These are phyloP conservation scores for Megalops cyprinoides DNA, from an alignment of 2,797 vertebrate genomes.

Conservation along the genomic window DNA sequence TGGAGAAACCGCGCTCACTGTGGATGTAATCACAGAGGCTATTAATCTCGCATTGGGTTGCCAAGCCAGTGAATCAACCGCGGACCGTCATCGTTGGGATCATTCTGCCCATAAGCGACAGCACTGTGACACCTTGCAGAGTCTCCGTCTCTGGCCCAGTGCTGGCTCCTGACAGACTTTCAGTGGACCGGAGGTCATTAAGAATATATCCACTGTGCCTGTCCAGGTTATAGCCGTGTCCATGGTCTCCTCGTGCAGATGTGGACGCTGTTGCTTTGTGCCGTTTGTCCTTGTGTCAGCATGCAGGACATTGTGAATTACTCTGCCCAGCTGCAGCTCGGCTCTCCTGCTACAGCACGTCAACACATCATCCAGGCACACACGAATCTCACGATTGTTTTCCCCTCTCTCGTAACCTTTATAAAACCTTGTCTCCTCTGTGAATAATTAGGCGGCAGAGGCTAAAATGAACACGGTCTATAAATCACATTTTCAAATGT, in stretches of 20 bases:
- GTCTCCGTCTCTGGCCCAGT: slow-evolving; percentile 29
- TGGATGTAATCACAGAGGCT: slow-evolving; percentile 48
- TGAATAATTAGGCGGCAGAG: neutral
- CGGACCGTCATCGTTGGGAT: slow-evolving; percentile 46
- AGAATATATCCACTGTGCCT: slow-evolving; percentile 75
- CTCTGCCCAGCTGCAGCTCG: slow-evolving; percentile 16
- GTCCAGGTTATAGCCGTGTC: slow-evolving; percentile 74
- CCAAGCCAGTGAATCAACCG: slow-evolving; percentile 33
- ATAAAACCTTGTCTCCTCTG: neutral
- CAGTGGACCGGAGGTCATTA: slow-evolving; percentile 73
- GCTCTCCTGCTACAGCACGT: slow-evolving; percentile 9
- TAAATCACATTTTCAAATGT: neutral
- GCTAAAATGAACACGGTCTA: neutral
- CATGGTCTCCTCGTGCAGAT: slow-evolving; percentile 76
- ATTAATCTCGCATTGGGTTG: slow-evolving; percentile 48
- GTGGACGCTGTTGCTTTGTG: slow-evolving; percentile 71
- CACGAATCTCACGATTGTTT: slow-evolving; percentile 25
- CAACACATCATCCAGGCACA: slow-evolving; percentile 20
- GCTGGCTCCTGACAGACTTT: slow-evolving; percentile 57
- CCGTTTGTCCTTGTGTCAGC: slow-evolving; percentile 83
- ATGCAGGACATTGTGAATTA: slow-evolving; percentile 67
- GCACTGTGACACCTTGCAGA: slow-evolving; percentile 26
- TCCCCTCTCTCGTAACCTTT: slow-evolving; percentile 4
- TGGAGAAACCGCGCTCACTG: neutral
- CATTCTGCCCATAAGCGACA: slow-evolving; percentile 40